These are phyloP conservation scores for Aphrocallistes beatrix DNA, from an alignment of 37 sponge, comb jelly and placozoan species.

Conservation along the genomic window DNA sequence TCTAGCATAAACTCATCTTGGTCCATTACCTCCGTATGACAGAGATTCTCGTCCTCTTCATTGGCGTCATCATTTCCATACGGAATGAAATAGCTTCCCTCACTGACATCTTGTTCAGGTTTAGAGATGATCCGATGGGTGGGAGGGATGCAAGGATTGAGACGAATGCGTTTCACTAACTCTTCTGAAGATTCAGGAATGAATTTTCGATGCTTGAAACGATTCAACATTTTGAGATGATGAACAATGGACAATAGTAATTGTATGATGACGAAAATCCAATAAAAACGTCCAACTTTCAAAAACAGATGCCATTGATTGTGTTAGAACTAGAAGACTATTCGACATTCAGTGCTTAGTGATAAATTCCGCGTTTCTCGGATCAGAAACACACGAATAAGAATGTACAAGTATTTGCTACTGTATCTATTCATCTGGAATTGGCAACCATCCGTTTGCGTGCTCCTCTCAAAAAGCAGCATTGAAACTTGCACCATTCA, in stretches of 20 bases:
- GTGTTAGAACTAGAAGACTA: background rate
- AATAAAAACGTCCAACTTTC: background rate
- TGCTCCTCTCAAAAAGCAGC: background rate
- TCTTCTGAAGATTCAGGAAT: conserved; percentile 2
- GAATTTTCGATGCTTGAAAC: background rate
- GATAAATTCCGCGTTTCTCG: too few relatives aligned
- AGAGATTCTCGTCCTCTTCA: background rate
- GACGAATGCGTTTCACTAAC: background rate
- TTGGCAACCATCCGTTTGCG: background rate
- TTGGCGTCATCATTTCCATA: background rate
- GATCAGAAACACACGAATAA: too few relatives aligned
- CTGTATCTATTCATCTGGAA: too few relatives aligned
- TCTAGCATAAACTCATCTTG: conserved; percentile 22
- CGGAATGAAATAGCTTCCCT: background rate
- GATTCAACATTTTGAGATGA: background rate
- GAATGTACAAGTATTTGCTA: too few relatives aligned
- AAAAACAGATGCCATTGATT: background rate
- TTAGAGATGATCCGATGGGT: background rate
- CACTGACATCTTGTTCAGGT: background rate
- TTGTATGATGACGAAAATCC: background rate
- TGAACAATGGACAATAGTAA: too few relatives aligned
- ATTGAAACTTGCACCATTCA: conserved; percentile 14
- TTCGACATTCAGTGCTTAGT: too few relatives aligned
- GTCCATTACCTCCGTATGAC: conserved; percentile 34
- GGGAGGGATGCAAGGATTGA: background rate